These are phyloP conservation scores for Trichonephila inaurata DNA, from an alignment of 1,140 invertebrate species.

Conservation along the genomic window DNA sequence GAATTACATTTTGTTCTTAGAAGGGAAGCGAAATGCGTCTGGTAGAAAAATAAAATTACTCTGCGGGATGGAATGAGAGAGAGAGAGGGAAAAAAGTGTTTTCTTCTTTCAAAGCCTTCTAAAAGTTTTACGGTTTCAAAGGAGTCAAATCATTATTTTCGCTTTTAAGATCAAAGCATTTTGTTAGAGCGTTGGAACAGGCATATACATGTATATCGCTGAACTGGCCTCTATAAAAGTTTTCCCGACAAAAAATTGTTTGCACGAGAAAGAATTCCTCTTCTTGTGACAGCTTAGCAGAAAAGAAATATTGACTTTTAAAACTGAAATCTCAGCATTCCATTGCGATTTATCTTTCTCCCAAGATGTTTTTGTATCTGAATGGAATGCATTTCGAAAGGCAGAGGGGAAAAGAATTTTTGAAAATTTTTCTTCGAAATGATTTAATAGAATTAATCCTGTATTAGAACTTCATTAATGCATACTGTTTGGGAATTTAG, in stretches of 20 bases:
- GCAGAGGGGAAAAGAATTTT: neutral
- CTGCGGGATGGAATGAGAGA: neutral
- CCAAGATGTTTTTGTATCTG: neutral
- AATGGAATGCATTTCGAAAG: neutral
- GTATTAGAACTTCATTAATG: too few relatives aligned
- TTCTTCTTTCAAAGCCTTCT: neutral
- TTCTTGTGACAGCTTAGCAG: slow-evolving; percentile 34
- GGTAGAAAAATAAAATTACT: slow-evolving; percentile 25
- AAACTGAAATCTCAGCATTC: slow-evolving; percentile 38
- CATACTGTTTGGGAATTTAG: too few relatives aligned
- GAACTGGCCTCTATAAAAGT: neutral
- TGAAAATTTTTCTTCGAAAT: neutral
- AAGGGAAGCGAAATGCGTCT: neutral
- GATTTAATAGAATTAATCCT: neutral
- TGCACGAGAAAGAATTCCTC: neutral
- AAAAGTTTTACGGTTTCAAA: slow-evolving; percentile 51
- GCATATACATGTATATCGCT: neutral
- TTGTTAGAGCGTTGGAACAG: neutral
- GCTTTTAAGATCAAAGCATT: slow-evolving; percentile 47
- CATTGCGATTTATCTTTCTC: neutral
- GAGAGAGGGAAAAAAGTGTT: neutral
- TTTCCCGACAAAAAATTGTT: neutral
- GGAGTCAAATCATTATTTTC: slow-evolving; percentile 59
- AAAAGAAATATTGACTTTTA: slow-evolving; percentile 48
- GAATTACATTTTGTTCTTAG: neutral